Evolutionary conservation across 2,888 invertebrate genomes (phyloP).

Genomic region (Disparrhopalites patrizii): DNA sequence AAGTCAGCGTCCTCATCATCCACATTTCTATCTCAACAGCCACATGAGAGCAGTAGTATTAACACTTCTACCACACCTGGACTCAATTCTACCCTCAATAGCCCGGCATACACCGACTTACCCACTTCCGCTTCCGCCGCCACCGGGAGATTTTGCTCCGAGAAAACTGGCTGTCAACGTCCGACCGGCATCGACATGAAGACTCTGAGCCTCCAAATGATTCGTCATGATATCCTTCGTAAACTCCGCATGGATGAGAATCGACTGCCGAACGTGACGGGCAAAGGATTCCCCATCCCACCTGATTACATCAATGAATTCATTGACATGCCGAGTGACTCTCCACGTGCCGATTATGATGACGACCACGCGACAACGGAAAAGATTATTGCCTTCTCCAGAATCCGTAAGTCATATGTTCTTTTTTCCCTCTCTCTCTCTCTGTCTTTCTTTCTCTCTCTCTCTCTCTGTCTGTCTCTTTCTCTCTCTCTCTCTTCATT

Average conservation of each 20-base stretch:
- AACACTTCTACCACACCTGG: not conserved
- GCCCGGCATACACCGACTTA: not conserved
- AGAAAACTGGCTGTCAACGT: slow-evolving; percentile 15
- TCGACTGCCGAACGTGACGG: slow-evolving; percentile 43
- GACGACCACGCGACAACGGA: slow-evolving; percentile 47
- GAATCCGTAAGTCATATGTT: slow-evolving; percentile 39
- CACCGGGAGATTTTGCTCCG: not conserved
- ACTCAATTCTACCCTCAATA: not conserved
- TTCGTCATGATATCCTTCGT: slow-evolving; percentile 45
- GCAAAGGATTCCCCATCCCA: slow-evolving; percentile 40
- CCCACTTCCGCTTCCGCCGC: not conserved
- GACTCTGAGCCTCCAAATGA: slow-evolving; percentile 41
- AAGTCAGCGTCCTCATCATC: not conserved
- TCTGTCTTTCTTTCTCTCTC: not conserved
- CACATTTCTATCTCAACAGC: not conserved
- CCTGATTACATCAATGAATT: slow-evolving; percentile 41
- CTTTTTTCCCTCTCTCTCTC: too few species aligned
- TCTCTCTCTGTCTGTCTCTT: not conserved
- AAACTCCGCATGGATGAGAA: slow-evolving; percentile 47
- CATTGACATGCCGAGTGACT: slow-evolving; percentile 44
- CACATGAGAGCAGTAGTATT: not conserved
- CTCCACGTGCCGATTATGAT: slow-evolving; percentile 38
- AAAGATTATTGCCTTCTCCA: slow-evolving; percentile 48
- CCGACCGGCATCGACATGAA: slow-evolving; percentile 42
- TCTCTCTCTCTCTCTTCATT: too few species aligned